Evolutionary conservation across 2,888 invertebrate genomes (phyloP).

Genomic region (Nezara viridula): DNA sequence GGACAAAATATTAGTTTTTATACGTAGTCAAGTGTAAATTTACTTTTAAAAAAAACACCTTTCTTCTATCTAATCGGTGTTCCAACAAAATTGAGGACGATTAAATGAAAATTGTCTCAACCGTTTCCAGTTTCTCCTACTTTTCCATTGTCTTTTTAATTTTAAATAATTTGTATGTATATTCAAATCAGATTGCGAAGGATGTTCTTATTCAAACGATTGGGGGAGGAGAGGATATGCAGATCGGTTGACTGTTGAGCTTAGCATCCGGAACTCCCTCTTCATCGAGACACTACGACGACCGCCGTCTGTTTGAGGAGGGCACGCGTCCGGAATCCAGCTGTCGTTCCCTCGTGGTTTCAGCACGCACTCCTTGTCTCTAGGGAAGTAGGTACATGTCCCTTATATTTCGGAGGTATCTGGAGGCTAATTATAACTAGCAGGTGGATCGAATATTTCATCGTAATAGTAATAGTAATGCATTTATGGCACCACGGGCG

Average conservation of each 20-base stretch:
- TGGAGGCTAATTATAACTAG: not conserved
- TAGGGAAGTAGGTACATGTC: not conserved
- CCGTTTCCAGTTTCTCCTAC: too few species aligned
- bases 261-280: not conserved
- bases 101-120: too few species aligned
- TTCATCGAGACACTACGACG: not conserved
- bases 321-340: not conserved
- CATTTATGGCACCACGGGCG: too few species aligned
- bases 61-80: too few species aligned
- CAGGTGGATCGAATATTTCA: not conserved
- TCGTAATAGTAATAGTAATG: not conserved
- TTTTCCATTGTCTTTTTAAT: too few species aligned
- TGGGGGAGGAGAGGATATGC: not conserved
- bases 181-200: too few species aligned
- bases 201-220: not conserved
- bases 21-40: too few species aligned
- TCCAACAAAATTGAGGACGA: too few species aligned
- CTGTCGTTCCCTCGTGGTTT: not conserved
- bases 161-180: too few species aligned
- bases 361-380: not conserved
- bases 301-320: not conserved
- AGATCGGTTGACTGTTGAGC: not conserved
- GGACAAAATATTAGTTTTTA: too few species aligned
- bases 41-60: too few species aligned
- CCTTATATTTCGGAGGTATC: not conserved